phyloP scores from a whole-genome alignment of 2,797 vertebrate genomes.

The Pelobates cultripes region DNA sequence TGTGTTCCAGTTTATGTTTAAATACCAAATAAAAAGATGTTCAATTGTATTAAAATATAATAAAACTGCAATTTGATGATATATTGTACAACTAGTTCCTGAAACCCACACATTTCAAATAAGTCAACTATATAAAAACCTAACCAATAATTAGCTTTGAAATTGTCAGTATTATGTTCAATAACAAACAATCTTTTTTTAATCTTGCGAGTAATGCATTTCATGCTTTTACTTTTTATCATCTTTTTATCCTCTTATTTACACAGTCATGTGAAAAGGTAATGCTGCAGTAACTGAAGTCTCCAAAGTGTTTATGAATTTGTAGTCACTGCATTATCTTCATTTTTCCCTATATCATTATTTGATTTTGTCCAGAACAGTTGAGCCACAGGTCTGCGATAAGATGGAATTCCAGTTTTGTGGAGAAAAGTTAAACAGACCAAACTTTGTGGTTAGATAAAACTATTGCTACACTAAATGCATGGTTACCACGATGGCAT shows the following conservation, averaged over 20 bases:
- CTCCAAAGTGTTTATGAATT: constrained; percentile 63
- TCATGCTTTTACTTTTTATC: not conserved
- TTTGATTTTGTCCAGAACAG: constrained; percentile 79
- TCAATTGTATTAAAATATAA: too few relatives aligned
- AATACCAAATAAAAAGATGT: too few relatives aligned
- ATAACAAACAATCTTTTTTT: not conserved
- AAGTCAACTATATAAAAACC: too few relatives aligned
- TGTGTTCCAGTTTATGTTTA: too few relatives aligned
- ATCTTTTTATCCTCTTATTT: not conserved
- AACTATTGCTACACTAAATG: constrained; percentile 69
- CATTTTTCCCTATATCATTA: constrained; percentile 66
- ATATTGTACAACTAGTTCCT: too few relatives aligned
- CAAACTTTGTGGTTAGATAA: constrained; percentile 75
- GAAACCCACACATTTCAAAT: too few relatives aligned
- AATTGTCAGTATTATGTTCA: not conserved
- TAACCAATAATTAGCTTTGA: not conserved
- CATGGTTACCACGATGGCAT: constrained; percentile 71
- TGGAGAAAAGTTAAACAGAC: constrained; percentile 77
- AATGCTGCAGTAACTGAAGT: constrained; percentile 13
- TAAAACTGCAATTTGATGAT: too few relatives aligned
- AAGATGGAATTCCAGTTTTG: constrained; percentile 76
- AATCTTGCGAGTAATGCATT: not conserved
- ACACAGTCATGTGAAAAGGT: constrained; percentile 27
- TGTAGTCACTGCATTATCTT: constrained; percentile 64
- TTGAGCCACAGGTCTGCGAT: constrained; percentile 72